Percentiles rank a stretch among this genome's conserved stretches.
Evolutionary conservation across 2,888 invertebrate genomes (phyloP).

Genomic region (Noctua comes): DNA sequence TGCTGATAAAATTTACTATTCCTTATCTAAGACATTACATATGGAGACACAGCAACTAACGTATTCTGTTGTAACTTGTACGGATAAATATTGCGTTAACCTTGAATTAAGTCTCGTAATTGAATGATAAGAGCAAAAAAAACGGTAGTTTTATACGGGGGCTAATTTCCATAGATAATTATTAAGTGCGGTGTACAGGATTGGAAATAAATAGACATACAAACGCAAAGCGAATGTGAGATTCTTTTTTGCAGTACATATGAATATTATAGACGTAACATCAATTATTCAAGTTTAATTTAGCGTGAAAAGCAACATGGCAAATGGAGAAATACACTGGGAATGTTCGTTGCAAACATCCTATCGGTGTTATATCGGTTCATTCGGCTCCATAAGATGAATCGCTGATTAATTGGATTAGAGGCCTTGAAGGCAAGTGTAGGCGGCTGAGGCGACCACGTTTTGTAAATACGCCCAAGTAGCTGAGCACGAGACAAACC

Average conservation of each 20-base stretch:
- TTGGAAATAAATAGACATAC: conserved; percentile 29
- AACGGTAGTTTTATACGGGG: conserved; percentile 35
- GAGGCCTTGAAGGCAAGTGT: conserved; percentile 80
- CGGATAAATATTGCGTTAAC: conserved; percentile 58
- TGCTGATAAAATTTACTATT: conserved; percentile 56
- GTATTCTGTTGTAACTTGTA: conserved; percentile 21
- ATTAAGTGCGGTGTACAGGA: conserved; percentile 22
- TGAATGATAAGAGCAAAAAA: conserved; percentile 55
- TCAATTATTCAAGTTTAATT: conserved; percentile 61
- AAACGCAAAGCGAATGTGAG: conserved; percentile 46
- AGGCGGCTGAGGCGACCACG: conserved; percentile 77
- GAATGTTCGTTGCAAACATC: conserved; percentile 61
- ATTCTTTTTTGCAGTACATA: conserved; percentile 46
- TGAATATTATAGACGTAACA: conserved; percentile 45
- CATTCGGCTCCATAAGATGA: conserved; percentile 69
- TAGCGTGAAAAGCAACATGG: conserved; percentile 55
- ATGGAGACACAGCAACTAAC: conserved; percentile 33
- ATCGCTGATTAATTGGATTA: conserved; percentile 76
- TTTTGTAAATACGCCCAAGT: conserved; percentile 74
- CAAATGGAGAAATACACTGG: conserved; percentile 54
- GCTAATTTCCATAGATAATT: conserved; percentile 60
- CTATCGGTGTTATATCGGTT: conserved; percentile 67
- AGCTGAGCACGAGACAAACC: conserved; percentile 42
- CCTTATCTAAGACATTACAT: conserved; percentile 54
- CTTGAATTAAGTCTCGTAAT: conserved; percentile 59